A percentile compares a stretch with the other conserved stretches of the same genome.
Conservation (phyloP, 2,888 invertebrate species). For the Melinaea menophilus region DNA sequence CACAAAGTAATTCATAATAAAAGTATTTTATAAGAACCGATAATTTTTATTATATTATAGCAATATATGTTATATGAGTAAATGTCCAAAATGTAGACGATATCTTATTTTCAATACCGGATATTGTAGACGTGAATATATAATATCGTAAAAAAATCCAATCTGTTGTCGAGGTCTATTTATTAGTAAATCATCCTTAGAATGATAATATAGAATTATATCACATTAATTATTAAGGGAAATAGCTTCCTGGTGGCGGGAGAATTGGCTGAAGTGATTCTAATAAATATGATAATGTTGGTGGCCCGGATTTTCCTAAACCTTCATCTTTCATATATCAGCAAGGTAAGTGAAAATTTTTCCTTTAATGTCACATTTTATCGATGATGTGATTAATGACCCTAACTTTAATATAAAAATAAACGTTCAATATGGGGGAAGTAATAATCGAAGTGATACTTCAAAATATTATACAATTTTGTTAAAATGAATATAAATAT, state of each 20-base stretch:
- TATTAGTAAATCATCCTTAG: constrained; percentile 7
- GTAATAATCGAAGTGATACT: constrained; percentile 19
- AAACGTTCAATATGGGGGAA: too few species aligned
- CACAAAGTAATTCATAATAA: too few species aligned
- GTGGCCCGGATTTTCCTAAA: constrained; percentile 65
- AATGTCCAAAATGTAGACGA: too few species aligned
- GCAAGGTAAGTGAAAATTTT: constrained; percentile 29
- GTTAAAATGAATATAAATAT: too few species aligned
- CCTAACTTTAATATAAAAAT: too few species aligned
- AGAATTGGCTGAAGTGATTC: constrained; percentile 27
- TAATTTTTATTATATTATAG: too few species aligned
- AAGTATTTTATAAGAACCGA: too few species aligned
- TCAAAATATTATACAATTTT: too few species aligned
- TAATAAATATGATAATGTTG: constrained; percentile 62
- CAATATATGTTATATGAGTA: too few species aligned
- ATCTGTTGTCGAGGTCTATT: background rate
- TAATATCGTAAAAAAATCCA: background rate
- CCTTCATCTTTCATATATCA: constrained; percentile 53
- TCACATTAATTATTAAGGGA: constrained; percentile 57
- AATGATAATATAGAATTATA: constrained; percentile 47
- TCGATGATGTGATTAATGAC: too few species aligned
- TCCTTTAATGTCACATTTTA: too few species aligned
- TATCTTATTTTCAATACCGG: background rate
- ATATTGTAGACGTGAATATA: background rate
- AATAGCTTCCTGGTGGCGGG: constrained; percentile 45